Percentiles rank a stretch among this genome's conserved stretches.
phyloP scores from a whole-genome alignment of 2,888 invertebrate species.

The Allacma fusca region DNA sequence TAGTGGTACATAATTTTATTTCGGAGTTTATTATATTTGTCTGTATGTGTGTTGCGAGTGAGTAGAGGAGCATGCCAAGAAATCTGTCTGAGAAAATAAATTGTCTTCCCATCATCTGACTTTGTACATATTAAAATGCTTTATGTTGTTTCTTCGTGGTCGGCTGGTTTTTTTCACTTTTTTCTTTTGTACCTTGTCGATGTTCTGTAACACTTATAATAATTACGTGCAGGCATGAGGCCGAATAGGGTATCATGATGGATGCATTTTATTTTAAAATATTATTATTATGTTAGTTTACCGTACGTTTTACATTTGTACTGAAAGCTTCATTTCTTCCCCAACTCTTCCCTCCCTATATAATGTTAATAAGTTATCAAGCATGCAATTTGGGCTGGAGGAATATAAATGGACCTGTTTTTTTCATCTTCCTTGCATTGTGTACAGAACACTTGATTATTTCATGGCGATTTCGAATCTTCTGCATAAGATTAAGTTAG shows the following conservation, averaged over 20 bases:
- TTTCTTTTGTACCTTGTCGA: neutral
- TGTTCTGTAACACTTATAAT: neutral
- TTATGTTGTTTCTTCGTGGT: neutral
- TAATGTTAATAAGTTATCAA: slow-evolving; percentile 14
- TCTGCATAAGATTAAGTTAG: too few relatives aligned
- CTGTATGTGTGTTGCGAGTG: neutral
- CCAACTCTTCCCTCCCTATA: too few relatives aligned
- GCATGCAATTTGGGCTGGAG: too few relatives aligned
- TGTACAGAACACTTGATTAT: too few relatives aligned
- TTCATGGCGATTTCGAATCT: too few relatives aligned
- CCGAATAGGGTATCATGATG: neutral
- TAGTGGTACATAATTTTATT: slow-evolving; percentile 10
- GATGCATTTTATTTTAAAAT: slow-evolving; percentile 21
- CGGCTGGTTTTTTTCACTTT: neutral
- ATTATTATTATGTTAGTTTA: slow-evolving; percentile 33
- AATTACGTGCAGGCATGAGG: slow-evolving; percentile 17
- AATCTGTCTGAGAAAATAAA: slow-evolving; percentile 38
- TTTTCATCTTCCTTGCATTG: too few relatives aligned
- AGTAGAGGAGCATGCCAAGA: slow-evolving; percentile 22
- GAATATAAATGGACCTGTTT: too few relatives aligned
- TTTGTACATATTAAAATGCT: slow-evolving; percentile 8
- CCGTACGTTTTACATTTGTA: slow-evolving; percentile 10
- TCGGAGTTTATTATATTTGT: slow-evolving; percentile 14
- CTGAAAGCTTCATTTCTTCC: slow-evolving; percentile 17
- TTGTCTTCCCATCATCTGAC: slow-evolving; percentile 32